Percentiles rank a stretch among this genome's conserved stretches.
Evolutionary conservation across 1,140 invertebrate genomes (phyloP).

Genomic region (Ephestia elutella): DNA sequence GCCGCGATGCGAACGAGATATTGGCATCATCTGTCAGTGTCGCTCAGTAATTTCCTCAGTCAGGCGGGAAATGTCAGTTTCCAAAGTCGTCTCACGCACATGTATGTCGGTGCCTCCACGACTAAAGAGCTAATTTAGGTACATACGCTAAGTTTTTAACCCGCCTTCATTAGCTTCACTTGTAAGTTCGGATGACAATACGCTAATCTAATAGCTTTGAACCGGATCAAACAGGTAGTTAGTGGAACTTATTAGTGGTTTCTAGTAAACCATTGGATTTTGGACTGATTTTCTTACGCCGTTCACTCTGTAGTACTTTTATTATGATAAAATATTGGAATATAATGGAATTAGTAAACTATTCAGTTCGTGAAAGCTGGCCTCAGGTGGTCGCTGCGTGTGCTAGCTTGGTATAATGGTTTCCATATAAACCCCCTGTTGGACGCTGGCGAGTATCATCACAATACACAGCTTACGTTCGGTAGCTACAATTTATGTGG

Average conservation of each 20-base stretch:
- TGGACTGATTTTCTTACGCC: too few relatives aligned
- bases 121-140: not conserved
- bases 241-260: too few relatives aligned
- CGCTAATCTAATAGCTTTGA: too few relatives aligned
- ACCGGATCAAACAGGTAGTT: too few relatives aligned
- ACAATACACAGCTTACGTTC: slow-evolving; percentile 10
- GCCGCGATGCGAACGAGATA: slow-evolving; percentile 45
- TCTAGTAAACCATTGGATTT: too few relatives aligned
- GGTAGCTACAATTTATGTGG: slow-evolving; percentile 3
- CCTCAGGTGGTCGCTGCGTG: slow-evolving; percentile 18
- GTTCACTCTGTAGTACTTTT: too few relatives aligned
- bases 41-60: slow-evolving; percentile 57
- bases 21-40: slow-evolving; percentile 65
- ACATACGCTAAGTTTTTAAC: too few relatives aligned
- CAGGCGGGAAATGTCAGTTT: slow-evolving; percentile 50
- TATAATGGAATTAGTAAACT: not conserved
- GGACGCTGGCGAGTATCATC: slow-evolving; percentile 12
- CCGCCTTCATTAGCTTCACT: too few relatives aligned
- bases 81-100: slow-evolving; percentile 50
- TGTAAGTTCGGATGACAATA: too few relatives aligned
- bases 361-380: slow-evolving; percentile 11
- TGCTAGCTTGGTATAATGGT: not conserved
- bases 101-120: slow-evolving; percentile 15
- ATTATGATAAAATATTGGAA: not conserved
- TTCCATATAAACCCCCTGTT: slow-evolving; percentile 2